phyloP scores from a whole-genome alignment of 2,888 invertebrate genomes.

The Teleiodes luculella region DNA sequence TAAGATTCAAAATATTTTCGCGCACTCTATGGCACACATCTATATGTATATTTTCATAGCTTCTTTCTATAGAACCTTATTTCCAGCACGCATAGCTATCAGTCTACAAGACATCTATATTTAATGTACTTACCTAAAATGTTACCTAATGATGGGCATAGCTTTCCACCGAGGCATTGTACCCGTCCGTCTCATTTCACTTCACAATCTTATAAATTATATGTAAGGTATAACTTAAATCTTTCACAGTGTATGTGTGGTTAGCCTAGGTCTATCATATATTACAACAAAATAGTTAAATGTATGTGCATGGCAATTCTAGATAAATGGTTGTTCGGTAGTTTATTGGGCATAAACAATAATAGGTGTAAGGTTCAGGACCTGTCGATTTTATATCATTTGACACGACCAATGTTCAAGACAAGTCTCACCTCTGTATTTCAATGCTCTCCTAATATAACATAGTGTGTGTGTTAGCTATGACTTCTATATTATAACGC shows the following conservation, averaged over 20 bases:
- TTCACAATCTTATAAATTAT: conserved; percentile 47
- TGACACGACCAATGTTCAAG: conserved; percentile 50
- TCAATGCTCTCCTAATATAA: conserved; percentile 26
- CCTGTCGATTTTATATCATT: conserved; percentile 44
- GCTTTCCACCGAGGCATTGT: conserved; percentile 35
- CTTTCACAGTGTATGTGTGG: conserved; percentile 68
- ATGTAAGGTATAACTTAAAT: conserved; percentile 52
- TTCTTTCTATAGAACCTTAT: conserved; percentile 56
- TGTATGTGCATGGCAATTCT: conserved; percentile 71
- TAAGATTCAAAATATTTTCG: conserved; percentile 64
- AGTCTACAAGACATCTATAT: conserved; percentile 23
- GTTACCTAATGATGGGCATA: conserved; percentile 44
- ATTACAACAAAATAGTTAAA: conserved; percentile 55
- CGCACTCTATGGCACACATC: conserved; percentile 59
- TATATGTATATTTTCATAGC: conserved; percentile 69
- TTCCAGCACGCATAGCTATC: conserved; percentile 60
- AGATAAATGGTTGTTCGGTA: conserved; percentile 73
- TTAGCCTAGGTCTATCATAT: conserved; percentile 64
- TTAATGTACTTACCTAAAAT: conserved; percentile 19
- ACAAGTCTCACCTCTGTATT: conserved; percentile 23
- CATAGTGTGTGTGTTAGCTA: conserved; percentile 38
- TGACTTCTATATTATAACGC: conserved; percentile 41
- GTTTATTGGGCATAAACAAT: conserved; percentile 67
- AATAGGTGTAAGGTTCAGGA: conserved; percentile 57
- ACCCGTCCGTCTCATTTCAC: conserved; percentile 52